phyloP scores from a whole-genome alignment of 1,140 invertebrate species.

The Spodoptera frugiperda region DNA sequence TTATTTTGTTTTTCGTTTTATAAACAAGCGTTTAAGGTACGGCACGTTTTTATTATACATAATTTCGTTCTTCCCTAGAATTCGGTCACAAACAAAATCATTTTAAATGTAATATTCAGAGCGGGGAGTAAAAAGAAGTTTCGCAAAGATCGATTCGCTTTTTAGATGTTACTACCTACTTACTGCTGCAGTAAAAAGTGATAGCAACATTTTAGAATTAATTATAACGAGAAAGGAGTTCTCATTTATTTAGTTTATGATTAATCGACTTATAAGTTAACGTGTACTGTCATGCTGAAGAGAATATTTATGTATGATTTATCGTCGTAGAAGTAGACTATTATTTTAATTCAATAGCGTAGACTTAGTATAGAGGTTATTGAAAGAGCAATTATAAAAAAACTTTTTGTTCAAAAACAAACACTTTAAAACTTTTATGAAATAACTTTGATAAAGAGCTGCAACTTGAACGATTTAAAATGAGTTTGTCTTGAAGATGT shows the following conservation, averaged over 20 bases:
- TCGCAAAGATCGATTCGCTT: not conserved
- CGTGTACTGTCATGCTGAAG: not conserved
- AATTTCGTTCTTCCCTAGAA: too few species aligned
- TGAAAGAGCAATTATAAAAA: too few species aligned
- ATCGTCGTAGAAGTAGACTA: not conserved
- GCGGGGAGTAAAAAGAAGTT: not conserved
- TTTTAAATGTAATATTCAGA: too few species aligned
- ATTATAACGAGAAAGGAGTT: constrained; percentile 17
- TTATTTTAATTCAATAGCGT: not conserved
- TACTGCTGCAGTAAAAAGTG: not conserved
- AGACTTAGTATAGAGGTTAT: too few species aligned
- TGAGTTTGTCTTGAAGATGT: not conserved
- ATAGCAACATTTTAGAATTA: not conserved
- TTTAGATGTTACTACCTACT: constrained; percentile 1
- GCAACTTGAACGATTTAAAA: not conserved
- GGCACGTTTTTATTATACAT: not conserved
- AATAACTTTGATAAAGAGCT: constrained; percentile 11
- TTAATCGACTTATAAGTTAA: constrained; percentile 8
- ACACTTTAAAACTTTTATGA: not conserved
- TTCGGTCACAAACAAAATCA: too few species aligned
- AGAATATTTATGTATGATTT: constrained; percentile 1
- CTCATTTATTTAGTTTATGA: not conserved
- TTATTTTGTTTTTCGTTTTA: constrained; percentile 22
- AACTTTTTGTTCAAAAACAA: not conserved
- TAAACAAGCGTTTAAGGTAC: constrained; percentile 3